phyloP scores from a whole-genome alignment of 2,113 vertebrate genomes.

The Bagarius yarrelli region DNA sequence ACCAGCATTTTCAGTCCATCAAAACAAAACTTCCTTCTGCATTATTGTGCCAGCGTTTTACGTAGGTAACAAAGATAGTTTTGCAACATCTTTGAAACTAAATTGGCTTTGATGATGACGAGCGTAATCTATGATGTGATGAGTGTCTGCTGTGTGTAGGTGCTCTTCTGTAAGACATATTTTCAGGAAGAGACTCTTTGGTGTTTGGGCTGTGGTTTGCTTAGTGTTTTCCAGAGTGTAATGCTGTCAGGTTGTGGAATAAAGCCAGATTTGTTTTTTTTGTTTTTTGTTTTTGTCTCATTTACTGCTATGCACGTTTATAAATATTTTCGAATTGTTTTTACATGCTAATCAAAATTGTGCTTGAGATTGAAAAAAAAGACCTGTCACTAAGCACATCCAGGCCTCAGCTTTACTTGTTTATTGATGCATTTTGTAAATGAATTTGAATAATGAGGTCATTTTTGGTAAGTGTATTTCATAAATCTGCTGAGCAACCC shows the following conservation, averaged over 20 bases:
- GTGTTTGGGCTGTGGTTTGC: background rate
- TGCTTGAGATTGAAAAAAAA: background rate
- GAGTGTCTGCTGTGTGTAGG: background rate
- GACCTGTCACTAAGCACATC: background rate
- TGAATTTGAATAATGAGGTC: slow-evolving; percentile 12
- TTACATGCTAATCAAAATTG: background rate
- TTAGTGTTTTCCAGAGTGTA: slow-evolving; percentile 6
- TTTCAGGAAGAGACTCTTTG: slow-evolving; percentile 23
- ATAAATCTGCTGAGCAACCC: slow-evolving; percentile 17
- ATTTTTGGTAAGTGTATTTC: slow-evolving; percentile 32
- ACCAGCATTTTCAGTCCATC: background rate
- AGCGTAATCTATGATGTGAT: background rate
- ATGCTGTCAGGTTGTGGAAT: background rate
- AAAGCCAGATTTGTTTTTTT: background rate
- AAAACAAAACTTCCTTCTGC: slow-evolving; percentile 1
- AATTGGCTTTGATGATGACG: slow-evolving; percentile 14
- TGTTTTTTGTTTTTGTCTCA: background rate
- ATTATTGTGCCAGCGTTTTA: background rate
- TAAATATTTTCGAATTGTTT: background rate
- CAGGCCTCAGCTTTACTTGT: background rate
- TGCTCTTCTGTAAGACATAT: background rate
- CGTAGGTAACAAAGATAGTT: background rate
- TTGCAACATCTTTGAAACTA: background rate
- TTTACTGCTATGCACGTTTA: background rate
- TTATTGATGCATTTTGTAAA: slow-evolving; percentile 6